A percentile compares a stretch with the other conserved stretches of the same genome.
Evolutionary conservation across 2,113 vertebrate species (phyloP).

Genomic region (Stomatorhinus ivindoensis): DNA sequence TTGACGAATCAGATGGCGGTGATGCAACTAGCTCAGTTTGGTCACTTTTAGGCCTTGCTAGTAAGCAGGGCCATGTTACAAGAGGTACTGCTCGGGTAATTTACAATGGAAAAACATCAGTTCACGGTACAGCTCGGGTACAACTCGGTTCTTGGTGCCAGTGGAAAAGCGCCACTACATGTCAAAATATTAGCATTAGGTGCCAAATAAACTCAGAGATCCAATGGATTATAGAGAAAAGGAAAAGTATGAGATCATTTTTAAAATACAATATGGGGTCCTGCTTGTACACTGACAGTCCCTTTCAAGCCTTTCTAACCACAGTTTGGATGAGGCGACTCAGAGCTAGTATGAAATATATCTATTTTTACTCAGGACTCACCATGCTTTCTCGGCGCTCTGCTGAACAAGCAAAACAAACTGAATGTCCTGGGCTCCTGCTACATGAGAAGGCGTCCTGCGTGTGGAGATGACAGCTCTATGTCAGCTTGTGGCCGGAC

Average conservation of each 20-base stretch:
- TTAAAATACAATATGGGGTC: not conserved
- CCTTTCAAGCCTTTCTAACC: not conserved
- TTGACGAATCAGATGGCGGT: not conserved
- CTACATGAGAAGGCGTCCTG: not conserved
- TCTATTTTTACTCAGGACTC: not conserved
- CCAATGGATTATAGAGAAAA: not conserved
- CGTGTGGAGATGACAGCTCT: not conserved
- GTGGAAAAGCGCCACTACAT: not conserved
- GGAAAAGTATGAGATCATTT: not conserved
- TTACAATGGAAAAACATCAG: not conserved
- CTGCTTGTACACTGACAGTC: not conserved
- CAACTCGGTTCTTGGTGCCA: not conserved
- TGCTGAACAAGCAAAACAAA: not conserved
- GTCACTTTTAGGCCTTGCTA: not conserved
- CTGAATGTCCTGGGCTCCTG: not conserved
- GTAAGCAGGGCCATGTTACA: not conserved
- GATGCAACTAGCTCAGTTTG: not conserved
- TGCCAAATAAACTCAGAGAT: not conserved
- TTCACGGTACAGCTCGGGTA: not conserved
- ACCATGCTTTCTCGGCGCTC: not conserved
- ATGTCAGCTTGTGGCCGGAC: not conserved
- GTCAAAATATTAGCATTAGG: not conserved
- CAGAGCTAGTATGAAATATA: not conserved
- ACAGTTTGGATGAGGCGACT: not conserved
- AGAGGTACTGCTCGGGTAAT: not conserved